A percentile compares a stretch with the other conserved stretches of the same genome.
Evolutionary conservation across 2,113 vertebrate species (phyloP).

Genomic region (Microtus pennsylvanicus): DNA sequence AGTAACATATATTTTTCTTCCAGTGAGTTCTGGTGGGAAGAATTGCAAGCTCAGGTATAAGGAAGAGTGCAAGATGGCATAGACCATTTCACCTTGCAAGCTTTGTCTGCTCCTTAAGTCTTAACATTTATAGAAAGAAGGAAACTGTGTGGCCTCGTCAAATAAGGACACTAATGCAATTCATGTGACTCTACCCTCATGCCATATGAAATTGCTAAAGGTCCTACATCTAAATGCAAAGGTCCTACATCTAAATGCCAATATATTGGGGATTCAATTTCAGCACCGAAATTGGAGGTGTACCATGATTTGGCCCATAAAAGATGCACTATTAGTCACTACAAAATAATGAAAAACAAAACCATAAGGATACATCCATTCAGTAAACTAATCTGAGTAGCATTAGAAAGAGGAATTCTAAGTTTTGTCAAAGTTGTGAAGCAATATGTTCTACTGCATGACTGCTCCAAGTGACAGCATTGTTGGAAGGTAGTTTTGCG

Average conservation of each 20-base stretch:
- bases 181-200: neutral
- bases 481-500: neutral
- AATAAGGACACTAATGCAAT: neutral
- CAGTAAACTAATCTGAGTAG: neutral
- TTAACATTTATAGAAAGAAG: neutral
- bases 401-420: neutral
- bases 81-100: neutral
- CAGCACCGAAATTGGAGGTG: neutral
- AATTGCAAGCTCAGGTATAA: neutral
- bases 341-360: constrained; percentile 15
- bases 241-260: neutral
- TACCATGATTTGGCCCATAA: neutral
- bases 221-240: neutral
- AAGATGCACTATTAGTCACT: neutral
- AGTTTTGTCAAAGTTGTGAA: neutral
- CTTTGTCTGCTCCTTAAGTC: neutral
- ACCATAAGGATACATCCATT: neutral
- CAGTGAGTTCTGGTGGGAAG: neutral
- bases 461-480: neutral
- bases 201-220: too few species aligned
- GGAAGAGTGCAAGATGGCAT: too few species aligned
- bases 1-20: neutral
- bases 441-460: neutral
- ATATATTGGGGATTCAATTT: neutral
- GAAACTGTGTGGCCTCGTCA: neutral